A percentile compares a stretch with the other conserved stretches of the same genome.
These are phyloP conservation scores for Bembecia ichneumoniformis DNA, from an alignment of 2,888 invertebrate genomes.

Conservation along the genomic window DNA sequence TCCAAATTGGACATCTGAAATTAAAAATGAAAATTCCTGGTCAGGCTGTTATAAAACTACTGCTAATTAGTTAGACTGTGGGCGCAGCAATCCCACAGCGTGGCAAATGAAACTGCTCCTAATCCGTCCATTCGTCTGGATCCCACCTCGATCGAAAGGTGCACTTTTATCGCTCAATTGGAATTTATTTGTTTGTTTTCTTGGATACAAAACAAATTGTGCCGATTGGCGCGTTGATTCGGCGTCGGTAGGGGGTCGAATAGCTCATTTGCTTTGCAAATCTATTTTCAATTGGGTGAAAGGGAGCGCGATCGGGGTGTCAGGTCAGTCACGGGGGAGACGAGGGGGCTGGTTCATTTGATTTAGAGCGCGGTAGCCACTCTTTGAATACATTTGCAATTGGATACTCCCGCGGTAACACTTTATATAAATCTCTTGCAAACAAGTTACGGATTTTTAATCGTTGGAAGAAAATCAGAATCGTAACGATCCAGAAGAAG, in stretches of 20 bases:
- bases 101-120: conserved; percentile 31
- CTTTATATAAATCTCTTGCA: not conserved
- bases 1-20: no score
- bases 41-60: no score
- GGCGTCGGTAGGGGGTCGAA: conserved; percentile 10
- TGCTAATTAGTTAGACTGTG: not conserved
- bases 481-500: no score
- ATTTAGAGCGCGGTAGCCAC: not conserved
- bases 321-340: not conserved
- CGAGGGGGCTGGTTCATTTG: not conserved
- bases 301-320: conserved; percentile 3
- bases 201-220: conserved; percentile 45
- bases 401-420: not conserved
- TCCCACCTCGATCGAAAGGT: conserved; percentile 31
- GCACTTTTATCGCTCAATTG: conserved; percentile 53
- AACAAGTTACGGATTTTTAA: not conserved
- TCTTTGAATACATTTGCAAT: not conserved
- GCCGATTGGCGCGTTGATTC: conserved; percentile 18
- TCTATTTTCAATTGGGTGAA: conserved; percentile 26
- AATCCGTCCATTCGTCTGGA: conserved; percentile 40
- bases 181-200: conserved; percentile 48
- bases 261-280: conserved; percentile 33
- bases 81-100: conserved; percentile 18
- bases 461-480: no score
- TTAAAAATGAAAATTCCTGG: no score